Conservation (phyloP, 2,888 invertebrate genomes). For the Antheraea yamamai region DNA sequence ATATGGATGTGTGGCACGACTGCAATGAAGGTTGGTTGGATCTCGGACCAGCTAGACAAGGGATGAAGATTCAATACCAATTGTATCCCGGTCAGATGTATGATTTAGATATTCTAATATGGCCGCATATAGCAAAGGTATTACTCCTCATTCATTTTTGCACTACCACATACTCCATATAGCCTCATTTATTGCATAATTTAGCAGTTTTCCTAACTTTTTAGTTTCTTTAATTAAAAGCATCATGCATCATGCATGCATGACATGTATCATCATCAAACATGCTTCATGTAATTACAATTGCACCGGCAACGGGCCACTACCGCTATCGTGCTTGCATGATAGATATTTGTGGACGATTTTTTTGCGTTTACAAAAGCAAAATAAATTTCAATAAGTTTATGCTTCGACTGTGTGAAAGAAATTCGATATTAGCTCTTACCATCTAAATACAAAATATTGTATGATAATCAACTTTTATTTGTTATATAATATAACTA, state of each 20-base stretch:
- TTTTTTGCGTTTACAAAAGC: no score
- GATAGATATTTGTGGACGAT: no score
- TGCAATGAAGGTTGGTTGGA: constrained; percentile 61
- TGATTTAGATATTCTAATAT: constrained; percentile 64
- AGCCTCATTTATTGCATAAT: background rate
- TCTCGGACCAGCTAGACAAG: constrained; percentile 52
- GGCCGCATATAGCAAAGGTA: constrained; percentile 72
- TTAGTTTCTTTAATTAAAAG: background rate
- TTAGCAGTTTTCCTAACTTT: background rate
- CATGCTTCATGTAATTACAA: background rate
- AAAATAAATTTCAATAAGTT: no score
- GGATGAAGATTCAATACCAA: constrained; percentile 61
- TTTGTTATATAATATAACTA: no score
- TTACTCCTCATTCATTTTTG: background rate
- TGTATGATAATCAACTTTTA: no score
- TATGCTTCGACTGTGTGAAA: no score
- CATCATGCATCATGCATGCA: no score
- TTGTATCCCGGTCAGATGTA: constrained; percentile 59
- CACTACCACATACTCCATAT: background rate
- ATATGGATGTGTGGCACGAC: constrained; percentile 62
- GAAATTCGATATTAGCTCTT: no score
- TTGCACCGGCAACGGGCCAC: no score
- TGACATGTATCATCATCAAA: no score
- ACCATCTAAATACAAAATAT: no score
- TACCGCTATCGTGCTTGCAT: no score